These are phyloP conservation scores for Melieria picta DNA, from an alignment of 2,888 invertebrate species.

Conservation along the genomic window DNA sequence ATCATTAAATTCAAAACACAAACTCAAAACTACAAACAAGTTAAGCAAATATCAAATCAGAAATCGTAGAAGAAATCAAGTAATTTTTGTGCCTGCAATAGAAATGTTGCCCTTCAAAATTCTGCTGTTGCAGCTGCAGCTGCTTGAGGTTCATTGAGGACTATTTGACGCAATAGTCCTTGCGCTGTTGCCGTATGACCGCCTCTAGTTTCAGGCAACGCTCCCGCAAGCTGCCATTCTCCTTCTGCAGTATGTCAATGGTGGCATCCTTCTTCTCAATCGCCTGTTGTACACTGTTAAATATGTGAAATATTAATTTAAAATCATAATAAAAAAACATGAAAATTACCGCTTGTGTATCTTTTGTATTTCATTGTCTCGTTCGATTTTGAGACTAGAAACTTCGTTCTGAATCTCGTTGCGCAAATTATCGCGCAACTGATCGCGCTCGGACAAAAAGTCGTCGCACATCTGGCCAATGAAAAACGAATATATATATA, in stretches of 20 bases:
- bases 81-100: neutral
- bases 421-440: slow-evolving; percentile 71
- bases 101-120: neutral
- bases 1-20: no score
- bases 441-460: slow-evolving; percentile 69
- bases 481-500: neutral
- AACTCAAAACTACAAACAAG: no score
- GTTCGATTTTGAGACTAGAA: slow-evolving; percentile 72
- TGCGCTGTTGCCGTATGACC: slow-evolving; percentile 80
- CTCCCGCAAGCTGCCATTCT: slow-evolving; percentile 76
- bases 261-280: slow-evolving; percentile 83
- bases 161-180: slow-evolving; percentile 71
- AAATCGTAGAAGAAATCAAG: neutral
- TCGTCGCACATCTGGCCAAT: slow-evolving; percentile 66
- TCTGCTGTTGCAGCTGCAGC: no score
- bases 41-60: neutral
- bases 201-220: slow-evolving; percentile 80
- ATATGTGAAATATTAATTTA: neutral
- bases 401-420: slow-evolving; percentile 74
- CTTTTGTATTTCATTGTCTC: slow-evolving; percentile 81
- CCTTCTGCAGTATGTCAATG: slow-evolving; percentile 76
- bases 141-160: neutral
- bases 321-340: slow-evolving; percentile 9
- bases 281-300: slow-evolving; percentile 79
- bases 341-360: slow-evolving; percentile 77